A percentile compares a stretch with the other conserved stretches of the same genome.
phyloP scores from a whole-genome alignment of 2,888 invertebrate genomes.

The Trimorus sp. region DNA sequence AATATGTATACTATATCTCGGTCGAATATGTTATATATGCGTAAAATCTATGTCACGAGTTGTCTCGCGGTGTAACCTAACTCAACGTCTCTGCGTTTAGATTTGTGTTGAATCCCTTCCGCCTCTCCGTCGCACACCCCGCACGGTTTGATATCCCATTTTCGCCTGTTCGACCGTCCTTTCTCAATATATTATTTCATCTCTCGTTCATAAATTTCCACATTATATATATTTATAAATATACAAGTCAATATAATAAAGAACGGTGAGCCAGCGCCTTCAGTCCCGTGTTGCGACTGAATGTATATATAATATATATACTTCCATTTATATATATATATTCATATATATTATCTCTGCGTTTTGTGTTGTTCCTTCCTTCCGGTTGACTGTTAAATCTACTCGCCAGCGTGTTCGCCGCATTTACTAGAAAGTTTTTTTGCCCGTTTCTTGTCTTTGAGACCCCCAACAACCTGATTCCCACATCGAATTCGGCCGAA shows the following conservation, averaged over 20 bases:
- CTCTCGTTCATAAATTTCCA: conserved; percentile 73
- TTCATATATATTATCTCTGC: conserved; percentile 64
- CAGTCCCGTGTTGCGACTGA: conserved; percentile 71
- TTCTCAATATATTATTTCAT: conserved; percentile 70
- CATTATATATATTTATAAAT: conserved; percentile 79
- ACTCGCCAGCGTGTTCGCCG: neutral
- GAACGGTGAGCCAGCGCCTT: conserved; percentile 77
- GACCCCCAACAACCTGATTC: conserved; percentile 15
- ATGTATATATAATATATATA: conserved; percentile 60
- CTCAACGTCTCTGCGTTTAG: conserved; percentile 68
- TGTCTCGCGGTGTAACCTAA: conserved; percentile 72
- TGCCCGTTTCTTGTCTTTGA: too few relatives aligned
- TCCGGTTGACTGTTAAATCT: conserved; percentile 9
- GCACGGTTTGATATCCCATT: conserved; percentile 61
- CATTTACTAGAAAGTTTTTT: too few relatives aligned
- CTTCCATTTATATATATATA: conserved; percentile 13
- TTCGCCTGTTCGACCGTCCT: conserved; percentile 69
- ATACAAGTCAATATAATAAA: conserved; percentile 79
- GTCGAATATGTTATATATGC: conserved; percentile 59
- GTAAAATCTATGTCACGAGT: conserved; percentile 57
- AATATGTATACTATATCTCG: conserved; percentile 60
- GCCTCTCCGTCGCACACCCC: conserved; percentile 11
- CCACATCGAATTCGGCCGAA: conserved; percentile 10
- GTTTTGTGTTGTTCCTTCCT: conserved; percentile 44
- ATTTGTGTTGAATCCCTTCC: conserved; percentile 61